Evolutionary conservation across 2,113 vertebrate genomes (phyloP).

Genomic region (Hippocampus barbouri): DNA sequence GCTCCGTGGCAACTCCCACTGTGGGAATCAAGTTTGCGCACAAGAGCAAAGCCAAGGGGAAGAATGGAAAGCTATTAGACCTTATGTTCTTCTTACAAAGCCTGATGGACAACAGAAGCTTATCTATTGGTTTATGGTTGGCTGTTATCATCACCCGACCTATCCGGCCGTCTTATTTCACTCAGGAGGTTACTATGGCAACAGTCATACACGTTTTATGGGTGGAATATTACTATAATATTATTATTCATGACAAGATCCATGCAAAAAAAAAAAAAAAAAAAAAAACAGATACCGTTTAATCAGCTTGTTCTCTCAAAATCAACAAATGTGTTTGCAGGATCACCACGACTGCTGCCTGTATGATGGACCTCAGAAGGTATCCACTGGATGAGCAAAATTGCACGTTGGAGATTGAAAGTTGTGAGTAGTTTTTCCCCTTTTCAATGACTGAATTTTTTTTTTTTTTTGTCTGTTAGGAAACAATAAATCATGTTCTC

Average conservation of each 20-base stretch:
- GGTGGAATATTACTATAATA: not conserved
- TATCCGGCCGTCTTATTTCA: slow-evolving; percentile 31
- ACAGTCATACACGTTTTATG: slow-evolving; percentile 5
- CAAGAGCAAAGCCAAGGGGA: slow-evolving; percentile 34
- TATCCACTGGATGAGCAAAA: slow-evolving; percentile 96
- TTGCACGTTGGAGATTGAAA: slow-evolving; percentile 95
- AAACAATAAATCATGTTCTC: no score
- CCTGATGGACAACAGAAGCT: slow-evolving; percentile 37
- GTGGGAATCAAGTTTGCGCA: slow-evolving; percentile 49
- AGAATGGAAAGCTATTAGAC: slow-evolving; percentile 51
- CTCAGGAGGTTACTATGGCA: slow-evolving; percentile 16
- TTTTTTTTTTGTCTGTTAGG: no score
- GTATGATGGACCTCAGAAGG: slow-evolving; percentile 95
- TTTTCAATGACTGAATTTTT: not conserved
- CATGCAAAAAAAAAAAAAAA: not conserved
- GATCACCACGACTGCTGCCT: slow-evolving; percentile 95
- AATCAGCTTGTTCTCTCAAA: no score
- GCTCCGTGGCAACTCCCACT: slow-evolving; percentile 46
- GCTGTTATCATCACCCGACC: slow-evolving; percentile 36
- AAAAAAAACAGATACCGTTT: slow-evolving; percentile 4
- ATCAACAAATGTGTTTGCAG: slow-evolving; percentile 59
- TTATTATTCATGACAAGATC: not conserved
- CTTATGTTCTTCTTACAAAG: slow-evolving; percentile 36
- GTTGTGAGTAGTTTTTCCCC: slow-evolving; percentile 79
- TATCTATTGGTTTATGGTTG: slow-evolving; percentile 32